A percentile compares a stretch with the other conserved stretches of the same genome.
Conservation (phyloP, 1,140 invertebrate genomes). For the Drosophila insularis region DNA sequence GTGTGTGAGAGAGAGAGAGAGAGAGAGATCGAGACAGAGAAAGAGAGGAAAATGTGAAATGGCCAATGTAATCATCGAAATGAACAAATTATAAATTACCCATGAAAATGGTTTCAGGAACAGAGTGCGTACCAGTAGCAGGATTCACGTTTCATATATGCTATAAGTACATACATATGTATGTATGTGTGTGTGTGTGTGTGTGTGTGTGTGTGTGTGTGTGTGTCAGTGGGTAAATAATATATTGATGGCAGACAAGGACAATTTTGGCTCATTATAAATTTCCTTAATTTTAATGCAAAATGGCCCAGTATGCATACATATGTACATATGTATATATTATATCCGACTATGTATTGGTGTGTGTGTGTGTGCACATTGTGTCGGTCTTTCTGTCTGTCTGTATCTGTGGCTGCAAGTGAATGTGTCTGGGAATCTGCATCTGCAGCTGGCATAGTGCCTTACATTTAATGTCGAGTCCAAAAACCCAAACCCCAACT, state of each 20-base stretch:
- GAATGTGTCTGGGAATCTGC: conserved; percentile 23
- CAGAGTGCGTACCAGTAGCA: not conserved
- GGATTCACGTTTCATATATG: conserved; percentile 7
- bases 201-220: not conserved
- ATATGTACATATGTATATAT: no score
- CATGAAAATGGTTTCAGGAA: conserved; percentile 12
- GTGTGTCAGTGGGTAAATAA: conserved; percentile 30
- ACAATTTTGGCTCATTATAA: conserved; percentile 79
- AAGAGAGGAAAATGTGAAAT: not conserved
- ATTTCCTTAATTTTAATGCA: conserved; percentile 80
- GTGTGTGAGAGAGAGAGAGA: not conserved
- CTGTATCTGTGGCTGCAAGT: not conserved
- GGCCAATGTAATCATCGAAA: conserved; percentile 15
- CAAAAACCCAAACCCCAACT: conserved; percentile 50
- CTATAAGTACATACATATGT: not conserved
- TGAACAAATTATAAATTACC: conserved; percentile 30
- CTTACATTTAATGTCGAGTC: conserved; percentile 64
- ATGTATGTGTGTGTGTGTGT: not conserved
- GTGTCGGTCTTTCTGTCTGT: not conserved
- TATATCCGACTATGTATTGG: not conserved
- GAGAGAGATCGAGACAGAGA: not conserved
- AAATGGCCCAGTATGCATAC: conserved; percentile 45
- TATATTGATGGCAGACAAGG: conserved; percentile 55
- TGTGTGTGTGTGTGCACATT: no score
- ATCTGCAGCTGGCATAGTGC: conserved; percentile 69